These are phyloP conservation scores for Vidua macroura DNA, from an alignment of 2,113 vertebrate species.

Conservation along the genomic window DNA sequence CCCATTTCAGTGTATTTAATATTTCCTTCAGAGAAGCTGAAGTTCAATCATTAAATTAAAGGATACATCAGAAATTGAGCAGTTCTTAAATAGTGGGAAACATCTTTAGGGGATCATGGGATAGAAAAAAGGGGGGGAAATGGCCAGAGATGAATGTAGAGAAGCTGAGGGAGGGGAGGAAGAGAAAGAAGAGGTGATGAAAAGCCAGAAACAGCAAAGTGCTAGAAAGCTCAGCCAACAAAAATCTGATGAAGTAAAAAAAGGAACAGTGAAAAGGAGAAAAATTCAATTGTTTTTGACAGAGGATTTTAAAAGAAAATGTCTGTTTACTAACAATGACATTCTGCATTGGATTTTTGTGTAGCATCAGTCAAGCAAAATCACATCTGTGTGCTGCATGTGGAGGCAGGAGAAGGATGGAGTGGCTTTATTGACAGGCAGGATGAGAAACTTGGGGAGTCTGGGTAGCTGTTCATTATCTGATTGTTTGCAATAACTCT, in stretches of 20 bases:
- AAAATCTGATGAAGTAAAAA: neutral
- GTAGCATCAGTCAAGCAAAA: slow-evolving; percentile 17
- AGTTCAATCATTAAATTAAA: neutral
- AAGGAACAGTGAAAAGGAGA: neutral
- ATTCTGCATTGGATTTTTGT: neutral
- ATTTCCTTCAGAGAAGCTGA: neutral
- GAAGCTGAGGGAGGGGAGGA: neutral
- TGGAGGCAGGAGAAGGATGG: neutral
- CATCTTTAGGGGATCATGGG: neutral
- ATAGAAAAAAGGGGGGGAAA: neutral
- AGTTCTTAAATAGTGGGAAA: neutral
- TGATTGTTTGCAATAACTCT: neutral
- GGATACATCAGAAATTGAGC: neutral
- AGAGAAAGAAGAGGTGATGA: neutral
- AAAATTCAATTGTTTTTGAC: neutral
- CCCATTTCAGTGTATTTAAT: neutral
- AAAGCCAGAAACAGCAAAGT: neutral
- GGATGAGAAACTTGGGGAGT: neutral
- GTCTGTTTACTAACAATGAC: slow-evolving; percentile 18
- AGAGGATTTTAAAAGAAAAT: neutral
- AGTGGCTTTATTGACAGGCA: slow-evolving; percentile 25
- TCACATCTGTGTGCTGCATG: neutral
- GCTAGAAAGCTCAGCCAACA: neutral
- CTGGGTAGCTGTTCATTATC: slow-evolving; percentile 27
- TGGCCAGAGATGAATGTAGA: neutral